Base-by-base conservation (phyloP, 1,140 invertebrate genomes). In the Drosophila repletoides region DNA sequence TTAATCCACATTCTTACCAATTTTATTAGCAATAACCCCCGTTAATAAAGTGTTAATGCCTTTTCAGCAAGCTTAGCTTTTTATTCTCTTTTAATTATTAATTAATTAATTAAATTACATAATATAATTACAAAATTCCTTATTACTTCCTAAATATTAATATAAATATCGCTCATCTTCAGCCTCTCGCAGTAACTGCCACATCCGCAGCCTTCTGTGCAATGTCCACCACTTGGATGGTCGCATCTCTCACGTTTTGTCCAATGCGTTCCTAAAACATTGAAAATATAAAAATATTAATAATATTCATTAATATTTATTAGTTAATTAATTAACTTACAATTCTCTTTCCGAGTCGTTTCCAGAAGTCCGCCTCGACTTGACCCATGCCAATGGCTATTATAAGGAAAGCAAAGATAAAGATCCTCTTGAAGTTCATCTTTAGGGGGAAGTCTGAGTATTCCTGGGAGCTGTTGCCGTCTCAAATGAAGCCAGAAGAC, bases 391-490 rank as follows among this genome's bases (percentile, higher is more conserved):
- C 61, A 7, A 76, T 63, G 12, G 66, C 68, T 36, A 88, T 12
- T 10, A 86, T 34, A 0, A 86, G 46, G 5, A 56, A 65, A 34
- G 77, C 56, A 28, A 88, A 68, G 43, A 86, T 34, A 10, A 88
- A 81, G 34, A 81, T 55, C 55, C 74, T 88, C 24, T 72, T 58
- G 21, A 88, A 86, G 53, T 88, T 84, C 84, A 88, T 88, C 17
- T 19, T 38, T n/a, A n/a, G n/a, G n/a, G n/a, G n/a, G n/a, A n/a
- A n/a, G n/a, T n/a, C n/a, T n/a, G n/a, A n/a, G n/a, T n/a, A n/a
- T n/a, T n/a, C n/a, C n/a, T n/a, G n/a, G 0, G 1, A 28, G 28
- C 7, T n/a, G 14, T 10, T 31, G 9, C 15, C 10, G 19, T 21
- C 1, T 1, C 5, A 1, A 7, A 3, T 29, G 7, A n/a, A 19